These are phyloP conservation scores for Gobiocypris rarus DNA, from an alignment of 2,113 vertebrate species.

Conservation along the genomic window DNA sequence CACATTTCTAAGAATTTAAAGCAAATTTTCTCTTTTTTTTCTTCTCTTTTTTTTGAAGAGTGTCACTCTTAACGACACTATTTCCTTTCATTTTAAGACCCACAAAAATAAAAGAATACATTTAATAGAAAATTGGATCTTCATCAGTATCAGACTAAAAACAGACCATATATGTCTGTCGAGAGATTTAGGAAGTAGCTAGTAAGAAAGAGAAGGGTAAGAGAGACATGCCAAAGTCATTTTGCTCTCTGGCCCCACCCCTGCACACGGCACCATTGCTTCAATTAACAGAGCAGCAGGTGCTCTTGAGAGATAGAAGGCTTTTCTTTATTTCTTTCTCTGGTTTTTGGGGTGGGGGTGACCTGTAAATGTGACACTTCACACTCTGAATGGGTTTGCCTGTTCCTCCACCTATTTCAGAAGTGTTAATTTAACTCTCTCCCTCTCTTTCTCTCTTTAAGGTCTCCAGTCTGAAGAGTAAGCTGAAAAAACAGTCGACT, in stretches of 20 bases:
- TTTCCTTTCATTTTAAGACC: neutral
- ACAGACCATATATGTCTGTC: slow-evolving; percentile 85
- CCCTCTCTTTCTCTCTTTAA: slow-evolving; percentile 64
- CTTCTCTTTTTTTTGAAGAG: no score
- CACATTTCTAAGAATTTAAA: no score
- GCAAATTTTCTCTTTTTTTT: no score
- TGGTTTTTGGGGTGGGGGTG: slow-evolving; percentile 73
- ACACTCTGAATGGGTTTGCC: slow-evolving; percentile 88
- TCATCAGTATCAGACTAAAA: slow-evolving; percentile 13
- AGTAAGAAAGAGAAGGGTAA: slow-evolving; percentile 53
- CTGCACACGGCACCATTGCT: slow-evolving; percentile 77
- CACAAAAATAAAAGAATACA: neutral
- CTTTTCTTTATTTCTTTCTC: slow-evolving; percentile 55
- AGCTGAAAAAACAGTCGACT: slow-evolving; percentile 98
- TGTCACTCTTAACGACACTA: neutral
- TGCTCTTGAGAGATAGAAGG: slow-evolving; percentile 80
- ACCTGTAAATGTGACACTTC: slow-evolving; percentile 88
- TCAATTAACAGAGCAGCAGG: slow-evolving; percentile 98
- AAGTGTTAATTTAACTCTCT: slow-evolving; percentile 93
- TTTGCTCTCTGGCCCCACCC: slow-evolving; percentile 39
- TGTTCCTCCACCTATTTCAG: slow-evolving; percentile 87
- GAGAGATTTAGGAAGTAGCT: slow-evolving; percentile 72
- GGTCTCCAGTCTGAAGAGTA: slow-evolving; percentile 95
- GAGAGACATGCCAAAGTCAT: slow-evolving; percentile 49
- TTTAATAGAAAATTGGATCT: neutral